Percentiles rank a stretch among this genome's conserved stretches.
These are phyloP conservation scores for Neocloeon triangulifer DNA, from an alignment of 1,140 invertebrate species.

Conservation along the genomic window DNA sequence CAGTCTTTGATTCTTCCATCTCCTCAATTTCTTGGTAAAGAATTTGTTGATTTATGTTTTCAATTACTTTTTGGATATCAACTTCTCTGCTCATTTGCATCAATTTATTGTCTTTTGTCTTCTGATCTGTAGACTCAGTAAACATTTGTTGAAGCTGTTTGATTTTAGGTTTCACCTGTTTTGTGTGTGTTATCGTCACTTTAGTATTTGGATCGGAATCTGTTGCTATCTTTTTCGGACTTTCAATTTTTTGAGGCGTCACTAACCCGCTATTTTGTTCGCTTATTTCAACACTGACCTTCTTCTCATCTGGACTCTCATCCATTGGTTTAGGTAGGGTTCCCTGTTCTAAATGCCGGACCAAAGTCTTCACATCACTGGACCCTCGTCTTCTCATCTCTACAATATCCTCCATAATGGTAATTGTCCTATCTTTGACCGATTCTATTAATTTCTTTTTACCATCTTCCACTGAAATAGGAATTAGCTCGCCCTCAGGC, in stretches of 20 bases:
- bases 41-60: background rate
- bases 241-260: too few relatives aligned
- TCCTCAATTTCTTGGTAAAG: background rate
- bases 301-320: conserved; percentile 1
- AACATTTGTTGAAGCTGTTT: conserved; percentile 22
- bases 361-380: conserved; percentile 21
- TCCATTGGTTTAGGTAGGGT: conserved; percentile 1
- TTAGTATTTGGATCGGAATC: background rate
- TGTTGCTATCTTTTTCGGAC: background rate
- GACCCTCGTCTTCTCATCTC: conserved; percentile 15
- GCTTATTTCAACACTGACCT: background rate
- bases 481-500: background rate
- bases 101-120: background rate
- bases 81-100: conserved; percentile 1
- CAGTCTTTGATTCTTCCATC: conserved; percentile 4
- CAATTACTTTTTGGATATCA: conserved; percentile 2
- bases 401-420: conserved; percentile 13
- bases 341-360: conserved; percentile 18
- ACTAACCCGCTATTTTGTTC: too few relatives aligned
- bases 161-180: conserved; percentile 20
- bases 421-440: background rate
- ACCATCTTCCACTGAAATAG: conserved; percentile 2
- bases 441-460: background rate
- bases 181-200: conserved; percentile 8
- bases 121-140: conserved; percentile 11